Base-by-base conservation (phyloP, 2,797 vertebrate genomes). In the Poeciliopsis gracilis region DNA sequence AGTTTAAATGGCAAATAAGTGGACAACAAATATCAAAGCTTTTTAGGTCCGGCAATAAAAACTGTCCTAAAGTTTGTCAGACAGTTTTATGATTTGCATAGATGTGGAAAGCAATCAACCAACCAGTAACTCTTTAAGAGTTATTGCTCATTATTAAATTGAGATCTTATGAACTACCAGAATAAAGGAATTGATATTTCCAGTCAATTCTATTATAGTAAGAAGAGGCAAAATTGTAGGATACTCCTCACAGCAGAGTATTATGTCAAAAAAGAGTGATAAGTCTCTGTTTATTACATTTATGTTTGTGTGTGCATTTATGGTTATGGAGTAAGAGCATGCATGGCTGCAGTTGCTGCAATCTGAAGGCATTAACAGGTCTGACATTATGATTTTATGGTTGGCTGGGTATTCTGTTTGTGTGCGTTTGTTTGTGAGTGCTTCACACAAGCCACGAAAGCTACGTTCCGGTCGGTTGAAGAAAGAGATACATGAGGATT, bases 371-470 rank as follows among this genome's bases (percentile, higher is more conserved):
- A 91, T 95, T 94, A 94, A 92, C 89, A 90, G 92, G 92, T 91
- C 91, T 92, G 88, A 94, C 91, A 93, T 94, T 91, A 90, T 57
- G 85, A 95, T 95, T 96, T 96, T 92, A 94, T 79, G 94, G 88
- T 91, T 92, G 90, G 87, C 76, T 89, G 91, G 85, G 61, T 81
- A 66, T 88, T 86, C 85, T 75, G 88, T 82, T 83, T 87, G 73
- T 81, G 76, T 78, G 75, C 55, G 53, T 78, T 84, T 92, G 78
- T 53, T 85, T 75, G 77, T 71, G 78, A 38, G 78, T 4, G 83
- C 63, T 93, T 72, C 75, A 72, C 61, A 77, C 83, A 86, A 92
- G 88, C 87, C 79, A 72, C 73, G 23, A 84, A 86, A 85, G 86
- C 81, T 57, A 84, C 82, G 91, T 91, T 94, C 88, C 77, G 78